Percentiles rank a stretch among this genome's conserved stretches.
These are phyloP conservation scores for Paedocypris micromegethes DNA, from an alignment of 2,797 vertebrate species.

Conservation along the genomic window DNA sequence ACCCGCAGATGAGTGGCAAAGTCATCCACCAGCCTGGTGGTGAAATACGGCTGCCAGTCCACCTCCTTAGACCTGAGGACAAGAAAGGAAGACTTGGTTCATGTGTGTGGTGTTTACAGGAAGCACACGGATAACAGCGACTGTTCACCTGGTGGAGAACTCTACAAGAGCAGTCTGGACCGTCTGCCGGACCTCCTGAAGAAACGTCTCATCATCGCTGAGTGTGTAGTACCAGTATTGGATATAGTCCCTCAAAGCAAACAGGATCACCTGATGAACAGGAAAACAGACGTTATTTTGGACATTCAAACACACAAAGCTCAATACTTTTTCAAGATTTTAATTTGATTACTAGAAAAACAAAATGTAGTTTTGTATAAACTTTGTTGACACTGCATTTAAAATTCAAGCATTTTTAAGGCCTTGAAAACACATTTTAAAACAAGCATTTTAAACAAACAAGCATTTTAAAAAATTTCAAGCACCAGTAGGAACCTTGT, in stretches of 20 bases:
- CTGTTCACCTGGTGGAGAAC: slow-evolving; percentile 86
- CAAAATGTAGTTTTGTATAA: no score
- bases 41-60: slow-evolving; percentile 99
- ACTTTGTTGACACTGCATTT: no score
- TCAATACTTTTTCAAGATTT: neutral
- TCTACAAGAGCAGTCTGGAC: slow-evolving; percentile 94
- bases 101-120: no score
- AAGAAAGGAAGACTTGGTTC: neutral
- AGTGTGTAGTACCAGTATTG: slow-evolving; percentile 99
- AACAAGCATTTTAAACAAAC: no score
- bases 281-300: neutral
- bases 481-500: no score
- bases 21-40: slow-evolving; percentile 94
- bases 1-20: slow-evolving; percentile 97
- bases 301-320: neutral
- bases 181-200: slow-evolving; percentile 93
- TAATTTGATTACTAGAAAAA: no score
- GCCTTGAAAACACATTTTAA: no score
- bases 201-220: slow-evolving; percentile 95
- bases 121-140: no score
- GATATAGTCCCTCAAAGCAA: slow-evolving; percentile 95
- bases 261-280: slow-evolving; percentile 88
- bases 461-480: no score
- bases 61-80: slow-evolving; percentile 85
- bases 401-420: no score